These are phyloP conservation scores for Mus minutoides DNA, from an alignment of 2,797 vertebrate genomes.

Conservation along the genomic window DNA sequence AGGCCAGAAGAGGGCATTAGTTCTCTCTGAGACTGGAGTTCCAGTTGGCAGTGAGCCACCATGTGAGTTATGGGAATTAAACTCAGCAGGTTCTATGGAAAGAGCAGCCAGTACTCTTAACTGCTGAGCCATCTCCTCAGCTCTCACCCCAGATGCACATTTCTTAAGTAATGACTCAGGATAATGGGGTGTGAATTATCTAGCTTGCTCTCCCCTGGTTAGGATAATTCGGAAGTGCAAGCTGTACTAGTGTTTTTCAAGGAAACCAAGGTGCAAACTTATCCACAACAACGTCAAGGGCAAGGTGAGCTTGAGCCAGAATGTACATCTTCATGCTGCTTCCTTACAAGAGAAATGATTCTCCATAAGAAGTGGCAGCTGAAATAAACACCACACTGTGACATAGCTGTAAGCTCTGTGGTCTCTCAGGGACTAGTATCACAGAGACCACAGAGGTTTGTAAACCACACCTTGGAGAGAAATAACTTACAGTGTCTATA, in stretches of 20 bases:
- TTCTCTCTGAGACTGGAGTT: background rate
- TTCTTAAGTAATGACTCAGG: background rate
- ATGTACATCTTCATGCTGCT: background rate
- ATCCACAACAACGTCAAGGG: background rate
- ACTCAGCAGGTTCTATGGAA: background rate
- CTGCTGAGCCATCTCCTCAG: background rate
- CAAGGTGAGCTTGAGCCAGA: background rate
- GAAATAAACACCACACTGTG: background rate
- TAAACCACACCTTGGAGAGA: background rate
- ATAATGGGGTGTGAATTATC: background rate
- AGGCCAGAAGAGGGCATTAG: background rate
- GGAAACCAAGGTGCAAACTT: background rate
- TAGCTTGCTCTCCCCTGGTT: background rate
- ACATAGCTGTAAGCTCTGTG: background rate
- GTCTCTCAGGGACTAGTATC: background rate
- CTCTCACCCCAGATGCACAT: background rate
- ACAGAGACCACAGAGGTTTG: background rate
- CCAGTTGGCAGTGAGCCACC: background rate
- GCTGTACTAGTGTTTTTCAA: background rate
- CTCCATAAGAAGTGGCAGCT: background rate
- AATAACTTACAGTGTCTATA: background rate
- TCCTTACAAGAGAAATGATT: slow-evolving; percentile 25
- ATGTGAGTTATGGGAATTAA: background rate
- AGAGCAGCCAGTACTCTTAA: background rate
- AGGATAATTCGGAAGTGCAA: background rate